Evolutionary conservation across 2,888 invertebrate species (phyloP).

Genomic region (Muschampia plurimacula): DNA sequence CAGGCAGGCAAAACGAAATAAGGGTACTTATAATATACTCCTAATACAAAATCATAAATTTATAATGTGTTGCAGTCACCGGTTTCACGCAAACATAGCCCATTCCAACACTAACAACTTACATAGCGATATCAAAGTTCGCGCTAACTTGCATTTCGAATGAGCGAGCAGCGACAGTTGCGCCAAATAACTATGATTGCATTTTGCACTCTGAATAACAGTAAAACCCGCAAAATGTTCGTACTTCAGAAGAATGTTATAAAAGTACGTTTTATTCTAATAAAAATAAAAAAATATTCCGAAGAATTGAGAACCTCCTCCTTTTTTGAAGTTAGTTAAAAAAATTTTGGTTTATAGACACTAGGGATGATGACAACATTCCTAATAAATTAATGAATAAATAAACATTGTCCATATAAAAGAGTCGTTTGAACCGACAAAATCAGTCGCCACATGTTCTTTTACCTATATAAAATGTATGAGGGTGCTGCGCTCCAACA

Average conservation of each 20-base stretch:
- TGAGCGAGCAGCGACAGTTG: slow-evolving; percentile 23
- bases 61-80: not conserved
- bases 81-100: not conserved
- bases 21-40: not conserved
- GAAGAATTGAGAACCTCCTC: too few species aligned
- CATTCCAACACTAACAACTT: slow-evolving; percentile 10
- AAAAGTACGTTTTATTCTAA: too few species aligned
- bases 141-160: slow-evolving; percentile 28
- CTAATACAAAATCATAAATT: not conserved
- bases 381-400: too few species aligned
- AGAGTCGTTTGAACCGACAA: too few species aligned
- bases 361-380: too few species aligned
- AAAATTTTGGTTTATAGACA: too few species aligned
- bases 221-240: slow-evolving; percentile 19
- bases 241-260: not conserved
- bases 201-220: slow-evolving; percentile 28
- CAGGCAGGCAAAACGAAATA: not conserved
- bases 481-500: too few species aligned
- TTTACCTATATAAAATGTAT: too few species aligned
- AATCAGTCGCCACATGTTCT: too few species aligned
- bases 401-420: too few species aligned
- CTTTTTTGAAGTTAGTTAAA: too few species aligned
- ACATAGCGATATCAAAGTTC: slow-evolving; percentile 25
- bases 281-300: too few species aligned
- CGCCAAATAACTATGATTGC: slow-evolving; percentile 17